A percentile compares a stretch with the other conserved stretches of the same genome.
phyloP scores from a whole-genome alignment of 1,140 invertebrate genomes.

The Zaprionus davidi region DNA sequence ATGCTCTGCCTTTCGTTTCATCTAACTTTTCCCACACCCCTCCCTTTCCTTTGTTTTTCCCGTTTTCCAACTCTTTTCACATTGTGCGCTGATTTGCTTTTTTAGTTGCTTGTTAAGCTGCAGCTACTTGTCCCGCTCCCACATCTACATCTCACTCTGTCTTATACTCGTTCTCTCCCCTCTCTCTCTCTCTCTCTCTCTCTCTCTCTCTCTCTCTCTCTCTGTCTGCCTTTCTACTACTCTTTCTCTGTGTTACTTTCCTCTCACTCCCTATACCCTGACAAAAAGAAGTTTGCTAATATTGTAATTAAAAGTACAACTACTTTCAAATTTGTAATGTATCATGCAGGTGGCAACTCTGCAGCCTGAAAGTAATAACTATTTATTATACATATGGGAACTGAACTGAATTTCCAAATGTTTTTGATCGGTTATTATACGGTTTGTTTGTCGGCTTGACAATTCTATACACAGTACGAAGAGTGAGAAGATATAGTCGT shows the following conservation, averaged over 20 bases:
- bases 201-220: neutral
- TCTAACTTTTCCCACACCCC: neutral
- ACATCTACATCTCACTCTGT: neutral
- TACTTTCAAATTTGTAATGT: no score
- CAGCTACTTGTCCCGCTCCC: constrained; percentile 50
- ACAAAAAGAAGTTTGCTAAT: neutral
- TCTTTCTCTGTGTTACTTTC: neutral
- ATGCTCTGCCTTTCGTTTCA: constrained; percentile 9
- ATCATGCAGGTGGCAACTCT: no score
- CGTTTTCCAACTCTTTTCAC: constrained; percentile 61
- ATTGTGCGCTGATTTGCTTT: constrained; percentile 72
- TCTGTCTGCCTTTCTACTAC: neutral
- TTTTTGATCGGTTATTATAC: no score
- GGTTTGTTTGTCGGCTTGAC: no score
- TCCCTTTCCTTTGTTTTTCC: constrained; percentile 22
- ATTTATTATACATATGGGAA: no score
- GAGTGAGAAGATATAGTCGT: no score
- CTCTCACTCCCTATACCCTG: neutral
- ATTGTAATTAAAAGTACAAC: no score
- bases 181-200: neutral
- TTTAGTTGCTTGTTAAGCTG: constrained; percentile 72
- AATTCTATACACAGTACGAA: no score
- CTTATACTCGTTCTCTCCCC: neutral
- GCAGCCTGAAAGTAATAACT: no score
- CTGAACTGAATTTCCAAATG: no score